phyloP scores from a whole-genome alignment of 2,113 vertebrate species.

The Geococcyx californianus region DNA sequence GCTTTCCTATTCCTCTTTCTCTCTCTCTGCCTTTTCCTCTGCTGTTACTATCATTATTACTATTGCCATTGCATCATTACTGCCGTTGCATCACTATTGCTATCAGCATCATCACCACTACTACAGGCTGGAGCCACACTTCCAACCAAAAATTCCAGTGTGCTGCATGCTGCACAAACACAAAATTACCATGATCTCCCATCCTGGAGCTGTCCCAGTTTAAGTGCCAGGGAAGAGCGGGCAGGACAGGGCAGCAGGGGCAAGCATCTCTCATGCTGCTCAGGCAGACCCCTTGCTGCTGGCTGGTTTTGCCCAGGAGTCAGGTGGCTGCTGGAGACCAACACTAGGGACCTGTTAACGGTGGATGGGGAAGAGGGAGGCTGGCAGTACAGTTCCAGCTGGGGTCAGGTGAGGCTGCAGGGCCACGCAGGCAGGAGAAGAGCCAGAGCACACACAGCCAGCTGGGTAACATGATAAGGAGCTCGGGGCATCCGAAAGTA shows the following conservation, averaged over 20 bases:
- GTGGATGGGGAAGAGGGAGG: neutral
- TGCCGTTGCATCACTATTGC: too few relatives aligned
- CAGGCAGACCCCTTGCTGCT: neutral
- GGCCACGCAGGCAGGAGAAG: neutral
- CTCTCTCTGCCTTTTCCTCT: neutral
- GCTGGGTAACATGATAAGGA: neutral
- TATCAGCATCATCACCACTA: neutral
- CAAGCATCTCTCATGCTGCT: rapidly evolving
- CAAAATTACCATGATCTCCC: rapidly evolving
- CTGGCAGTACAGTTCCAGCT: neutral
- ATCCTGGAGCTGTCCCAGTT: neutral
- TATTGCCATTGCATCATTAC: too few relatives aligned
- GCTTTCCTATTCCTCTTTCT: neutral
- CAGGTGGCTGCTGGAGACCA: rapidly evolving
- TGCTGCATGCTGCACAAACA: neutral
- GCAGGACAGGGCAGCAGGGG: neutral
- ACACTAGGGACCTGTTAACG: neutral
- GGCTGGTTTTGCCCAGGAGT: neutral
- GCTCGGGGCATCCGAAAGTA: neutral
- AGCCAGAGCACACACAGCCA: neutral
- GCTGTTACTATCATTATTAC: neutral
- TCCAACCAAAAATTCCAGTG: neutral
- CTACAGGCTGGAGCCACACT: neutral
- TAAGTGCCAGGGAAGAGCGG: neutral
- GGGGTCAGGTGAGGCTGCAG: neutral